These are phyloP conservation scores for Lasioglossum leucozonium DNA, from an alignment of 2,888 invertebrate genomes.

Conservation along the genomic window DNA sequence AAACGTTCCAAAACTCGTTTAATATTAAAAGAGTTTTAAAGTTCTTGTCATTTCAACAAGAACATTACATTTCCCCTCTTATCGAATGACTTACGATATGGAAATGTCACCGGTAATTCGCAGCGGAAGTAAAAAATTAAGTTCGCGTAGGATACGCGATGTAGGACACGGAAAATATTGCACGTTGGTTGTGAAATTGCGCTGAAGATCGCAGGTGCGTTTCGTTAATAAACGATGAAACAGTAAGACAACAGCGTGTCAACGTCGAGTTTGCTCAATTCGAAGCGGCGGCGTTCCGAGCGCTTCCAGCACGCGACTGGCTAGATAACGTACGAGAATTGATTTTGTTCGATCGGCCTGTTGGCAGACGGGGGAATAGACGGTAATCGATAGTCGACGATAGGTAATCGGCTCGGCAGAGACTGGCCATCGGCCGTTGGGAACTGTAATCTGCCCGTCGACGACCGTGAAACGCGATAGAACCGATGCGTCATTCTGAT, in stretches of 20 bases:
- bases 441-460: constrained; percentile 24
- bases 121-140: neutral
- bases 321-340: neutral
- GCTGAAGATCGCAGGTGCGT: neutral
- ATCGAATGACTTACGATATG: neutral
- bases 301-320: neutral
- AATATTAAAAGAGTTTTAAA: neutral
- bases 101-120: neutral
- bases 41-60: neutral
- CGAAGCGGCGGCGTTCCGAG: neutral
- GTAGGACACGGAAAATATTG: neutral
- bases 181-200: neutral
- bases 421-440: constrained; percentile 23
- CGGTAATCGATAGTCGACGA: constrained; percentile 37
- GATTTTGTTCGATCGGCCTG: constrained; percentile 1
- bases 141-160: neutral
- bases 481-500: neutral
- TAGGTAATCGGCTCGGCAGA: constrained; percentile 31
- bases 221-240: neutral
- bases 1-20: neutral
- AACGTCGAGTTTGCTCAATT: neutral
- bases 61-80: neutral
- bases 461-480: constrained; percentile 41
- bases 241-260: neutral
- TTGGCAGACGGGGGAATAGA: neutral